phyloP scores from a whole-genome alignment of 1,140 invertebrate species.

The Bombus soroeensis region DNA sequence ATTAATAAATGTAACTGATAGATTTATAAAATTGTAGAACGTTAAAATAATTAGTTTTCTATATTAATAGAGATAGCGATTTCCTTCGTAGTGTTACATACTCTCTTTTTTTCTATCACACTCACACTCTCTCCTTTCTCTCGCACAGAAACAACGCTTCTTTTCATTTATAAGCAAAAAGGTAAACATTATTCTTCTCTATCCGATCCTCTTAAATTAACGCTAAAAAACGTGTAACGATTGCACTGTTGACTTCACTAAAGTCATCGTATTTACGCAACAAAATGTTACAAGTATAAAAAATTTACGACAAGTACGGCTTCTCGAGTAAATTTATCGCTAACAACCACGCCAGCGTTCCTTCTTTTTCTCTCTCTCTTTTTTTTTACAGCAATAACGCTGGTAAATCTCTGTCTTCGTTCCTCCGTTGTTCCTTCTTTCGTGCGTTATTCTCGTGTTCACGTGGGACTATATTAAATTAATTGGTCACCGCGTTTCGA shows the following conservation, averaged over 20 bases:
- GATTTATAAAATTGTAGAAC: slow-evolving; percentile 22
- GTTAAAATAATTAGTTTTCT: not conserved
- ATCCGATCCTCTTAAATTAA: slow-evolving; percentile 50
- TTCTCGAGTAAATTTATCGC: slow-evolving; percentile 50
- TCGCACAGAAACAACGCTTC: slow-evolving; percentile 32
- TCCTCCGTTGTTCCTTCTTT: not conserved
- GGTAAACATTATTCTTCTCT: slow-evolving; percentile 46
- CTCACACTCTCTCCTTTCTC: not conserved
- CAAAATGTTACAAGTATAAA: slow-evolving; percentile 60
- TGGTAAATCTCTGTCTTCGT: slow-evolving; percentile 19
- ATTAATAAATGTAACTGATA: slow-evolving; percentile 8
- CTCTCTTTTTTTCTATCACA: slow-evolving; percentile 19
- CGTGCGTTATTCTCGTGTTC: not conserved
- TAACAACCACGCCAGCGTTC: slow-evolving; percentile 36
- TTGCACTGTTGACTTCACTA: slow-evolving; percentile 56
- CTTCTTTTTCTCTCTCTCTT: not conserved
- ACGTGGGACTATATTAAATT: slow-evolving; percentile 3
- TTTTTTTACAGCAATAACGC: slow-evolving; percentile 20
- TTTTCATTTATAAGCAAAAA: slow-evolving; percentile 47
- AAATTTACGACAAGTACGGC: slow-evolving; percentile 55
- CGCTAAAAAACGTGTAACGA: slow-evolving; percentile 44
- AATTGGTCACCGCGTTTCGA: slow-evolving; percentile 13
- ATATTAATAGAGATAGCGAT: slow-evolving; percentile 64
- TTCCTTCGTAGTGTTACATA: slow-evolving; percentile 44
- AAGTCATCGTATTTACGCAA: slow-evolving; percentile 56